Percentiles rank a stretch among this genome's conserved stretches.
phyloP scores from a whole-genome alignment of 2,888 invertebrate species.

The Rotaria sp. region DNA sequence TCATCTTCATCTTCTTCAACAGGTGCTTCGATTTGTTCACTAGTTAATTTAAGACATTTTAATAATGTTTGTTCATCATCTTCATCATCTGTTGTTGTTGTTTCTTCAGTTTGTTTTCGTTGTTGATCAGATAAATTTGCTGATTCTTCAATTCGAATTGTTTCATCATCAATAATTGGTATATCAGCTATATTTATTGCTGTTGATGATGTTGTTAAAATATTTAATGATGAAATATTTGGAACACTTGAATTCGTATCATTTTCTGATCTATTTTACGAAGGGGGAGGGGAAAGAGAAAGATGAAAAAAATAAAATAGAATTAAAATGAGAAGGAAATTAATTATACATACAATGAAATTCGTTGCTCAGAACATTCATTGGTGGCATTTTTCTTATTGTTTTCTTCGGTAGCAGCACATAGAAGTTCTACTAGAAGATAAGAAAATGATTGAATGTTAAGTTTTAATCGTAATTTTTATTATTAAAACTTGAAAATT shows the following conservation, averaged over 20 bases:
- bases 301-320: not conserved
- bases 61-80: not conserved
- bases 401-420: not conserved
- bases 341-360: not conserved
- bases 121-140: not conserved
- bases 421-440: not conserved
- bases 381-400: constrained; percentile 22
- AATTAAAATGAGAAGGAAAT: not conserved
- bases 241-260: constrained; percentile 90
- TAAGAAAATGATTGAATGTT: not conserved
- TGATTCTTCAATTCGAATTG: not conserved
- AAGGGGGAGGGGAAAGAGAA: no score
- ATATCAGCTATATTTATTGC: not conserved
- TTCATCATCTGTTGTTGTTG: not conserved
- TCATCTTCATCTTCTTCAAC: constrained; percentile 3
- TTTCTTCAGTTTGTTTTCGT: not conserved
- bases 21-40: not conserved
- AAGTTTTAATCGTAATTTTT: no score
- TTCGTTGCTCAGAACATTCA: not conserved
- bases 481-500: no score
- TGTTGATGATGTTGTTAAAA: constrained; percentile 68
- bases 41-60: not conserved
- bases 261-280: constrained; percentile 46
- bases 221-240: constrained; percentile 74
- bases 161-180: not conserved